phyloP scores from a whole-genome alignment of 2,888 invertebrate genomes.

The Drosophila ochracea region DNA sequence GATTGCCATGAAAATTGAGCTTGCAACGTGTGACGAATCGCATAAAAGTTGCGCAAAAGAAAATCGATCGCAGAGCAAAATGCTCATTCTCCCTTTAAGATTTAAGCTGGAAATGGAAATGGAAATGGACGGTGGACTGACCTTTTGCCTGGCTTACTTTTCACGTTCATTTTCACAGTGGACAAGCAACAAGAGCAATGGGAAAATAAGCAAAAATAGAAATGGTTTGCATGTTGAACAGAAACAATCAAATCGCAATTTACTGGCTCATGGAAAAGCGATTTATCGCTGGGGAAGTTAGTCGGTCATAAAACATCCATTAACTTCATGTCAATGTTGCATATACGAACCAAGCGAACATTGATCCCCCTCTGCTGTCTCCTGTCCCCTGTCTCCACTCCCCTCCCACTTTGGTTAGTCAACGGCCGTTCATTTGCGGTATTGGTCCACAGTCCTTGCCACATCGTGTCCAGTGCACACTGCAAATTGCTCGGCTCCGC shows the following conservation, averaged over 20 bases:
- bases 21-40: conserved; percentile 66
- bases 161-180: conserved; percentile 60
- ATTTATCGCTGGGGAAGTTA: conserved; percentile 81
- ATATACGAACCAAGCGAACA: conserved; percentile 50
- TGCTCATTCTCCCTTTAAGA: conserved; percentile 25
- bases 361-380: neutral
- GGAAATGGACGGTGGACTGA: conserved; percentile 31
- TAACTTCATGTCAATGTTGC: conserved; percentile 80
- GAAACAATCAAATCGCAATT: conserved; percentile 81
- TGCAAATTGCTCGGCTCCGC: conserved; percentile 71
- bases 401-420: conserved; percentile 36
- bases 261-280: conserved; percentile 81
- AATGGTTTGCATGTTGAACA: conserved; percentile 79
- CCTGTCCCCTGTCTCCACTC: neutral
- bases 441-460: conserved; percentile 38
- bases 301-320: conserved; percentile 82
- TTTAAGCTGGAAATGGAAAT: conserved; percentile 4
- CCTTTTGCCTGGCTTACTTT: conserved; percentile 54
- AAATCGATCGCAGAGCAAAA: conserved; percentile 39
- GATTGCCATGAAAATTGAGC: conserved; percentile 56
- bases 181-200: conserved; percentile 12
- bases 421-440: conserved; percentile 76
- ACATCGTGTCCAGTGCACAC: conserved; percentile 40
- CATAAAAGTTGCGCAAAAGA: conserved; percentile 35
- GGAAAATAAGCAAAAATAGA: conserved; percentile 27